A percentile compares a stretch with the other conserved stretches of the same genome.
These are phyloP conservation scores for Molossus alvarezi DNA, from an alignment of 2,797 vertebrate species.

Conservation along the genomic window DNA sequence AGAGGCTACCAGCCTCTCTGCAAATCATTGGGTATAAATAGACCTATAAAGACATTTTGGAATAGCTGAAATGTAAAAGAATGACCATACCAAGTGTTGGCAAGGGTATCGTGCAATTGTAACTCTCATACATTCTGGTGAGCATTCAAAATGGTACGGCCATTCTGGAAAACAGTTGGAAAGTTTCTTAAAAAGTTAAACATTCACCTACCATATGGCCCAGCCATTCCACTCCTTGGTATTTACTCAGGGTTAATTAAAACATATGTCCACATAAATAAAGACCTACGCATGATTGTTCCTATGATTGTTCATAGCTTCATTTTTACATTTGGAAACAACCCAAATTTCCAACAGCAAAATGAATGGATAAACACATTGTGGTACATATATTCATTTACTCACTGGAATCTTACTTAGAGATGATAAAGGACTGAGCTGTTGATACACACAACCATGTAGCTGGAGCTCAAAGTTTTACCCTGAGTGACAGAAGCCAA, in stretches of 20 bases:
- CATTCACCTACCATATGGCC: neutral
- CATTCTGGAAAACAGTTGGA: conserved; percentile 6
- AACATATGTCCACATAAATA: neutral
- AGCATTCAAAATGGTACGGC: neutral
- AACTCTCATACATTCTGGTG: neutral
- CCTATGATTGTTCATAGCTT: neutral
- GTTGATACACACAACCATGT: neutral
- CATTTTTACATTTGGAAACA: conserved; percentile 7
- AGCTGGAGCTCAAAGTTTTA: conserved; percentile 1
- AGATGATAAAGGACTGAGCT: neutral
- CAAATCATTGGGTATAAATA: neutral
- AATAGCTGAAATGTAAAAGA: conserved; percentile 25
- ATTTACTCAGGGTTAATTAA: conserved; percentile 32
- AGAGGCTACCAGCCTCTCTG: neutral
- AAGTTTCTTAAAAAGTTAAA: neutral
- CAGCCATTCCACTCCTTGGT: neutral
- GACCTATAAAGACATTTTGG: neutral
- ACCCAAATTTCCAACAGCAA: neutral
- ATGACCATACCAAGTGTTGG: neutral
- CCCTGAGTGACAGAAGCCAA: neutral
- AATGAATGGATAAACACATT: conserved; percentile 24
- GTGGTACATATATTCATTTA: neutral
- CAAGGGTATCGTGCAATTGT: neutral
- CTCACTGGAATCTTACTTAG: neutral
- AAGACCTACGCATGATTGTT: neutral